Conservation (phyloP, 2,888 invertebrate genomes). For the Nasonia oneida region DNA sequence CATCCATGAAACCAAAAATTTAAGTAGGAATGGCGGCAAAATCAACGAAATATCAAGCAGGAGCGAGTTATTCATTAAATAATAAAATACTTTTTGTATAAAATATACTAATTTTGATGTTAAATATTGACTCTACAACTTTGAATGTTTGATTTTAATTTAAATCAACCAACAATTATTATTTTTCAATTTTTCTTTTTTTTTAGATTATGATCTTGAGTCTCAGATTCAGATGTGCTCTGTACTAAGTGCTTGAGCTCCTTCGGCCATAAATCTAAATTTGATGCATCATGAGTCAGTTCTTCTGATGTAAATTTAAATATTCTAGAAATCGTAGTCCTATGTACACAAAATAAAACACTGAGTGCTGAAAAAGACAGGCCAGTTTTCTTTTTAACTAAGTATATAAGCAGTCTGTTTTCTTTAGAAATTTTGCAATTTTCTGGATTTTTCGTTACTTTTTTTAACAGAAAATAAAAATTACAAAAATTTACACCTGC, state of each 20-base stretch:
- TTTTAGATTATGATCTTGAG: neutral
- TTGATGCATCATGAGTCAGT: conserved; percentile 35
- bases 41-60: too few relatives aligned
- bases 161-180: neutral
- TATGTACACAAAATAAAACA: conserved; percentile 62
- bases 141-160: too few relatives aligned
- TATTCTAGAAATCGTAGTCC: conserved; percentile 63
- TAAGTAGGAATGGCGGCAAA: neutral
- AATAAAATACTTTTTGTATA: too few relatives aligned
- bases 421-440: conserved; percentile 60
- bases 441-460: conserved; percentile 40
- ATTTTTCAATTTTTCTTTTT: neutral
- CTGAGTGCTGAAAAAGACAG: conserved; percentile 64
- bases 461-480: conserved; percentile 60
- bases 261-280: conserved; percentile 54
- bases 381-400: conserved; percentile 65
- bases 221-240: neutral
- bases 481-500: conserved; percentile 57
- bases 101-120: too few relatives aligned
- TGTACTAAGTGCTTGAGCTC: neutral
- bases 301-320: conserved; percentile 49
- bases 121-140: too few relatives aligned
- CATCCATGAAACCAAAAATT: neutral
- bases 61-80: too few relatives aligned
- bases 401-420: conserved; percentile 64